Percentiles rank a stretch among this genome's conserved stretches.
Conservation (phyloP, 2,797 vertebrate genomes). For the Todus mexicanus region DNA sequence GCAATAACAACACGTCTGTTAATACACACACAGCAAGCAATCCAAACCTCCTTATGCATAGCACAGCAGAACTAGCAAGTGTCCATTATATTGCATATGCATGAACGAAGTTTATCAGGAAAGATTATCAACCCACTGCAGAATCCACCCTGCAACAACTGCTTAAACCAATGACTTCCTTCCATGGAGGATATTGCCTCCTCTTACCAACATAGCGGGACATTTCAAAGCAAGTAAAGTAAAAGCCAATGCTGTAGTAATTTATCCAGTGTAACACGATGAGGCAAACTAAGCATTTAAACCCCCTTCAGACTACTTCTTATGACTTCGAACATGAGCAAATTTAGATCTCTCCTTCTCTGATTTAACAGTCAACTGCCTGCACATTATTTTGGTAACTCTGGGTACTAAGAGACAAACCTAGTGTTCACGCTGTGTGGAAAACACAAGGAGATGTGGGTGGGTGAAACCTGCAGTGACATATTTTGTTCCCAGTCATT, state of each 20-base stretch:
- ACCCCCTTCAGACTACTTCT: background rate
- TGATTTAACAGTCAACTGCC: background rate
- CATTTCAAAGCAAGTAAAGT: background rate
- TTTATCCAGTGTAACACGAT: background rate
- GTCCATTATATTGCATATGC: background rate
- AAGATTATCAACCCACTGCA: background rate
- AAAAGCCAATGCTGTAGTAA: background rate
- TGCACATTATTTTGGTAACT: background rate
- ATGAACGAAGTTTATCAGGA: background rate
- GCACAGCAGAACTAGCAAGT: background rate
- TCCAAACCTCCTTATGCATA: background rate
- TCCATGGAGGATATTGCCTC: background rate
- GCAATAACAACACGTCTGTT: background rate
- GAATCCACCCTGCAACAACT: background rate
- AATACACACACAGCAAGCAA: conserved; percentile 4
- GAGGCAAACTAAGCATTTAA: background rate
- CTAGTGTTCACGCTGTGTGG: background rate
- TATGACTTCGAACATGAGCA: background rate
- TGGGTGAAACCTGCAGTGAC: background rate
- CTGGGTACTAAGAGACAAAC: background rate
- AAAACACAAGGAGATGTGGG: background rate
- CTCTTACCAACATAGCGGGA: fast-evolving
- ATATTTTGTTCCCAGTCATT: background rate
- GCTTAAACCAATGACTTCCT: background rate
- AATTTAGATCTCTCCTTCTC: background rate